Conservation (phyloP, 1,140 invertebrate genomes). For the Epicauta chinensis region DNA sequence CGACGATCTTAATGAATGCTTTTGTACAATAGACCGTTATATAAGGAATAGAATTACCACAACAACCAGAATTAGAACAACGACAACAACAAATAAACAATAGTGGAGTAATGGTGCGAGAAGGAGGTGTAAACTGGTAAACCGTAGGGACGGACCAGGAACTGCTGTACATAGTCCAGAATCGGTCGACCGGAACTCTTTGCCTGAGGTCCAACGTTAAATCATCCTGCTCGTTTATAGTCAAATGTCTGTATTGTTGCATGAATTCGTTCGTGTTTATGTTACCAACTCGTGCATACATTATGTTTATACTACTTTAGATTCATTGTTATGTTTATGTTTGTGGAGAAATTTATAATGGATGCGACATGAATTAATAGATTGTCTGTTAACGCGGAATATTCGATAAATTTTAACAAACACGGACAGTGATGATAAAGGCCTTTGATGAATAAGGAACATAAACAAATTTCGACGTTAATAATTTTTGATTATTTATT, state of each 20-base stretch:
- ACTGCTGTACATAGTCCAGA: slow-evolving; percentile 1
- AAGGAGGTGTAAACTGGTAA: slow-evolving; percentile 18
- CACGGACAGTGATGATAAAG: too few species aligned
- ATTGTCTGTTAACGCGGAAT: too few species aligned
- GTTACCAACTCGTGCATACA: slow-evolving; percentile 19
- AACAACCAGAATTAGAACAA: not conserved
- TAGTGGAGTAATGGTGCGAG: slow-evolving; percentile 16
- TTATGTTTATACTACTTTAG: slow-evolving; percentile 15
- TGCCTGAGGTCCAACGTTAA: slow-evolving; percentile 6
- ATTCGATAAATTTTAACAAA: too few species aligned
- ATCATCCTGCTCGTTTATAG: slow-evolving; percentile 14
- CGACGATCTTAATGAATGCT: slow-evolving; percentile 18
- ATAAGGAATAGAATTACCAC: not conserved
- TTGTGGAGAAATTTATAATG: too few species aligned
- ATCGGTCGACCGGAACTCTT: slow-evolving; percentile 15
- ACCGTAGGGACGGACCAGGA: slow-evolving; percentile 8
- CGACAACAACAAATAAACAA: not conserved
- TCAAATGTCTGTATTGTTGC: slow-evolving; percentile 21
- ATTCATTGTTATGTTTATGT: slow-evolving; percentile 19
- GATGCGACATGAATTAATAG: too few species aligned
- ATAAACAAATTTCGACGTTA: too few species aligned
- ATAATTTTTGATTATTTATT: too few species aligned
- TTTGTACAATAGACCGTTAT: slow-evolving; percentile 10
- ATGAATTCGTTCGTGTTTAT: slow-evolving; percentile 14
- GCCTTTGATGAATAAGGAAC: too few species aligned